phyloP scores from a whole-genome alignment of 2,113 vertebrate genomes.

The Columba livia region DNA sequence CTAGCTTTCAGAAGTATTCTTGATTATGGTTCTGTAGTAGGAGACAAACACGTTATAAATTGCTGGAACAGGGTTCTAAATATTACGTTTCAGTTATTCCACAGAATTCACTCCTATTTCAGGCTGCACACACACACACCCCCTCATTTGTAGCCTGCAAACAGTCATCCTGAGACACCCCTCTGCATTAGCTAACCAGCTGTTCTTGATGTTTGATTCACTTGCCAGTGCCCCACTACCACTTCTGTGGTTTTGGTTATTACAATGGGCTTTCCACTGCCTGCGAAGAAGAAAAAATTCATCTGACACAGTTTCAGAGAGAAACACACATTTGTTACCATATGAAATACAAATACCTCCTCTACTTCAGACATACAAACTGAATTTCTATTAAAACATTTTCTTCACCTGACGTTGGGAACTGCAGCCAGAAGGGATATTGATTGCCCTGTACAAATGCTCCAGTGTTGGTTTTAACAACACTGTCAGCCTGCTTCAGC shows the following conservation, averaged over 20 bases:
- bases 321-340: neutral
- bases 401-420: neutral
- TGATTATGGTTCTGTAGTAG: neutral
- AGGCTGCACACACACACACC: neutral
- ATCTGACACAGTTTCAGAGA: neutral
- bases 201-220: neutral
- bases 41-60: neutral
- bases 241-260: neutral
- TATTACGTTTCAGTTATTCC: neutral
- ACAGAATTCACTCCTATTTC: neutral
- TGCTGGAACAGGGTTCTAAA: neutral
- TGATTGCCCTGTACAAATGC: neutral
- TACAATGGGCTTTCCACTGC: neutral
- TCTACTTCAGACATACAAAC: neutral
- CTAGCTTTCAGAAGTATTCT: neutral
- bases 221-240: neutral
- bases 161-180: neutral
- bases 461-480: neutral
- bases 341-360: neutral
- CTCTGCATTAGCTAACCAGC: neutral
- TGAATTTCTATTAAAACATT: slow-evolving; percentile 31
- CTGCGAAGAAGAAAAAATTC: neutral
- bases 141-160: neutral
- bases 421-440: neutral
- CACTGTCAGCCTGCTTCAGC: neutral